These are phyloP conservation scores for Chelonia mydas DNA, from an alignment of 2,797 vertebrate genomes.

Conservation along the genomic window DNA sequence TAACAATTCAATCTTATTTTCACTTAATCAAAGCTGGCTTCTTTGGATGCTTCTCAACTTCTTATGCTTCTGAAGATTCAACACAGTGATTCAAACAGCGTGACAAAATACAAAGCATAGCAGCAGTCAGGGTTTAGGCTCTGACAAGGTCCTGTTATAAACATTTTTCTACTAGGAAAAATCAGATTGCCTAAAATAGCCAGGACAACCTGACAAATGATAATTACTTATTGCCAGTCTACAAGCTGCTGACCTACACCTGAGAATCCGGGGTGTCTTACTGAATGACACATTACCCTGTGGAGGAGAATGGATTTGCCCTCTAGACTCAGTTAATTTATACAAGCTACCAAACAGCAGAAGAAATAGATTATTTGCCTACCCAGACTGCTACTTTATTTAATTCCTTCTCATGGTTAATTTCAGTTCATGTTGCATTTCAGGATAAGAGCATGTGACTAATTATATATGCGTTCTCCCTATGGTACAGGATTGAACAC, in stretches of 20 bases:
- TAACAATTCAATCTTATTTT: background rate
- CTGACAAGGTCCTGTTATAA: background rate
- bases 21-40: background rate
- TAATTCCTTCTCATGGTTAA: background rate
- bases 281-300: background rate
- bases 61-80: background rate
- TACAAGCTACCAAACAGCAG: background rate
- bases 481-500: background rate
- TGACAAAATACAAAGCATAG: background rate
- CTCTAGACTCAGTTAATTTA: background rate
- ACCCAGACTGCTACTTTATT: background rate
- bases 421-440: no score
- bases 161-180: background rate
- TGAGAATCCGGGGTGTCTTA: background rate
- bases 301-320: fast-evolving
- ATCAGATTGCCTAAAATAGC: conserved; percentile 6
- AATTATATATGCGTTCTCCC: background rate
- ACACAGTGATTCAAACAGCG: background rate
- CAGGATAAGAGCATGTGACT: no score
- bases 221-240: background rate
- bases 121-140: background rate
- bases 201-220: background rate
- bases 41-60: background rate
- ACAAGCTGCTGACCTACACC: background rate
- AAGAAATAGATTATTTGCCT: background rate